Evolutionary conservation across 23 tunicate genomes (phyloP).

Genomic region (Corella eumyota): DNA sequence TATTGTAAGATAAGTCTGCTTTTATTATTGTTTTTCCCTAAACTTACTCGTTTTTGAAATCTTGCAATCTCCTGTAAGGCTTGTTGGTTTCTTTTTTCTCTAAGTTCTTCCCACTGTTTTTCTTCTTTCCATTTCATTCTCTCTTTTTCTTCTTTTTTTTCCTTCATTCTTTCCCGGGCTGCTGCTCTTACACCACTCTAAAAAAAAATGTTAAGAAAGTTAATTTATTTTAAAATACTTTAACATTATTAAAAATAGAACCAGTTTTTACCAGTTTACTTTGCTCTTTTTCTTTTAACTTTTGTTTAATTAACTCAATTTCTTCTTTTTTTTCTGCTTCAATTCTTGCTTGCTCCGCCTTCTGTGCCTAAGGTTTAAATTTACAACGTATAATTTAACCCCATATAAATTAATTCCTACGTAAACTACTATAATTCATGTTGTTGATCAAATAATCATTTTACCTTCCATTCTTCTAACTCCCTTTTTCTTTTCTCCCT

Average conservation of each 20-base stretch:
- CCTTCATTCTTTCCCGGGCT: slow-evolving; percentile 26
- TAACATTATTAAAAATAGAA: no score
- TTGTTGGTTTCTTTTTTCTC: slow-evolving; percentile 29
- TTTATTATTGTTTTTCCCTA: no score
- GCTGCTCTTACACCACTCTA: slow-evolving; percentile 34
- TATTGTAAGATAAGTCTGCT: no score
- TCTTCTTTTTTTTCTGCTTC: slow-evolving; percentile 36
- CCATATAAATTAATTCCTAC: background rate
- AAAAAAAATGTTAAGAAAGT: background rate
- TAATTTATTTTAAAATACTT: background rate
- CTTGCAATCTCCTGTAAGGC: slow-evolving; percentile 28
- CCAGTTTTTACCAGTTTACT: slow-evolving; percentile 7
- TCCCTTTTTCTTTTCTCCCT: slow-evolving; percentile 5
- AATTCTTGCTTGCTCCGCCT: slow-evolving; percentile 26
- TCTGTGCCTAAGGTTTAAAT: slow-evolving; percentile 14
- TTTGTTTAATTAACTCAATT: slow-evolving; percentile 34
- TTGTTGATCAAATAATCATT: background rate
- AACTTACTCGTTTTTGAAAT: slow-evolving; percentile 46
- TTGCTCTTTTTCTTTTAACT: slow-evolving; percentile 38
- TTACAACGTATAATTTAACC: background rate
- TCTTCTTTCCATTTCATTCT: slow-evolving; percentile 51
- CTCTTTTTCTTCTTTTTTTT: slow-evolving; percentile 52
- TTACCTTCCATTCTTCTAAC: slow-evolving; percentile 11
- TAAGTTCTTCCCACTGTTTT: slow-evolving; percentile 38
- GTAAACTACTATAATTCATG: background rate